Conservation (phyloP, 2,888 invertebrate genomes). For the Lumbricus terrestris region DNA sequence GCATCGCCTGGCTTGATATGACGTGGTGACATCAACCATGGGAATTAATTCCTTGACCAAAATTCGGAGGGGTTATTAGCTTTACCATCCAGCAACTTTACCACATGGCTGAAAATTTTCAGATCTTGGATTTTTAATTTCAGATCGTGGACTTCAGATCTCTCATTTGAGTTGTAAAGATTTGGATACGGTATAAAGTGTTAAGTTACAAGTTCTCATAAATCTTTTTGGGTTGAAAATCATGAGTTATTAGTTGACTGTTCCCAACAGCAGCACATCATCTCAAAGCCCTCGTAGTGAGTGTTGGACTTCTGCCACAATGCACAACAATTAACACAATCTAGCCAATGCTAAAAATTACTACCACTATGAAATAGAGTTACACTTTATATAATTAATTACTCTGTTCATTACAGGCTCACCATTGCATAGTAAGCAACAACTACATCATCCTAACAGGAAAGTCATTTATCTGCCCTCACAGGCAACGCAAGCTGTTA, state of each 20-base stretch:
- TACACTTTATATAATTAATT: neutral
- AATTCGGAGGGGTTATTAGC: neutral
- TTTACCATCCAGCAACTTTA: neutral
- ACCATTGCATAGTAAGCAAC: neutral
- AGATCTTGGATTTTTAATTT: neutral
- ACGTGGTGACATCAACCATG: neutral
- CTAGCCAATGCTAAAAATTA: neutral
- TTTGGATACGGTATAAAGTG: neutral
- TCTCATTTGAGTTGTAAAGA: neutral
- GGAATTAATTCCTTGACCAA: neutral
- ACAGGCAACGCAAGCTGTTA: neutral
- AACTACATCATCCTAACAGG: neutral
- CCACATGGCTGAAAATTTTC: neutral
- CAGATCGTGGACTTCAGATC: neutral
- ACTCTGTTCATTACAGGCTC: neutral
- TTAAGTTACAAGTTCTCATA: neutral
- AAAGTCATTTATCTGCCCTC: neutral
- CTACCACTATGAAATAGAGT: conserved; percentile 3
- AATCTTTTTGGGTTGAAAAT: neutral
- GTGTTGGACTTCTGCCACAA: neutral
- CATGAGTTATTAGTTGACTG: neutral
- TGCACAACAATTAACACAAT: neutral
- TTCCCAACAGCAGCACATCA: neutral
- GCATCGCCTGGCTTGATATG: neutral
- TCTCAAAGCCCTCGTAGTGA: neutral